Evolutionary conservation across 2,888 invertebrate species (phyloP), one percentile per base, ranked within the genome.

Genomic region (Monopis laevigella): DNA sequence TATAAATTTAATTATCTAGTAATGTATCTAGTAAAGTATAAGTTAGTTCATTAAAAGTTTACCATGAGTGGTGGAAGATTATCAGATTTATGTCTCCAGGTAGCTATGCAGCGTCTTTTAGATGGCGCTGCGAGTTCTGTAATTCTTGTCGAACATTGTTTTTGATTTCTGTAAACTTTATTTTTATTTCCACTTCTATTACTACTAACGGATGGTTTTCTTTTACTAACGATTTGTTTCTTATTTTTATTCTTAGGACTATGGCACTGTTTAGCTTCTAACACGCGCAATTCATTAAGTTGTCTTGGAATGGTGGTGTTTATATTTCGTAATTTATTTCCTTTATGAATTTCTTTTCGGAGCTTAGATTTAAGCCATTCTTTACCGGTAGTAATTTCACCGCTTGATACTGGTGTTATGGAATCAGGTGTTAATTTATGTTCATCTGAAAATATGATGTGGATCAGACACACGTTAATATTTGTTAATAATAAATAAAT

Each of bases 81-180:
- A 24, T 59, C 40, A 32, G 54, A 51, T 45, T 65, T 72, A 27
- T 50, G 54, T 45, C 63, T 56, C 77, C 72, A 77, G 24, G 73
- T 71, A 8, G 68, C 67, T 16, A 78, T 53, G 46, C 75, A 77
- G 17, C 65, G 65, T 24, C 77, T 57, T 53, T 78, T 78, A 1
- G 63, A 52, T 2, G 78, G 78, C 10, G 59, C 56, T 2, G 78
- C 71, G 28, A 78, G 47, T 50, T 74, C 69, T 0, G 62, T 65
- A 46, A 66, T 64, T 41, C 78, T 61, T 48, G 75, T 48, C 1
- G 70, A 55, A 46, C 74, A 77, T 41, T 45, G 52, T 49, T 29
- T 48, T 32, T 28, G 12, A 16, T 32, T 32, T n/a, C n/a, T n/a
- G n/a, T n/a, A n/a, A n/a, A n/a, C n/a, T n/a, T n/a, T n/a, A n/a